These are phyloP conservation scores for Tricholaema leucomelas DNA, from an alignment of 2,113 vertebrate genomes.

Conservation along the genomic window DNA sequence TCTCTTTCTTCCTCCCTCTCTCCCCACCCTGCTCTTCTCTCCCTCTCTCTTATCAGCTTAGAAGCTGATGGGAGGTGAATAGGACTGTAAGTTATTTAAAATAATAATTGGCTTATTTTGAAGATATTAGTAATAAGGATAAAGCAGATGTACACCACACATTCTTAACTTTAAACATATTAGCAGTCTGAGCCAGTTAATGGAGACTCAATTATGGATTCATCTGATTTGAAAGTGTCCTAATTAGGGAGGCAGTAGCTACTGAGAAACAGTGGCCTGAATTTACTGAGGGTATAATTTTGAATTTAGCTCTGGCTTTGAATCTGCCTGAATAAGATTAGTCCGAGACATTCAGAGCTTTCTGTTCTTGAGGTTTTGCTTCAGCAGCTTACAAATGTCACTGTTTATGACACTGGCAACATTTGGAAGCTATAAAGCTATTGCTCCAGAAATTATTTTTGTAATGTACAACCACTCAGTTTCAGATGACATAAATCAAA, in stretches of 20 bases:
- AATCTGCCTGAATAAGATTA: conserved; percentile 27
- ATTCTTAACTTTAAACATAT: not conserved
- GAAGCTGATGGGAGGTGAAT: not conserved
- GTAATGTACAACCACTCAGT: conserved; percentile 2
- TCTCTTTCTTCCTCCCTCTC: not conserved
- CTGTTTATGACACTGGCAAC: conserved; percentile 52
- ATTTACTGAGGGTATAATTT: conserved; percentile 31
- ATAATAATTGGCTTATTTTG: conserved; percentile 41
- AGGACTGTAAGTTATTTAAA: conserved; percentile 14
- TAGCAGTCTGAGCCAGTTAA: not conserved
- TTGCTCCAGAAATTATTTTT: conserved; percentile 56
- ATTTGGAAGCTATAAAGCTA: conserved; percentile 43
- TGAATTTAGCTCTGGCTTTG: conserved; percentile 21
- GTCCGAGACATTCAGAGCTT: conserved; percentile 32
- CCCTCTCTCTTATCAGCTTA: not conserved
- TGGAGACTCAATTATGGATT: not conserved
- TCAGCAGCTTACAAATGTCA: conserved; percentile 49
- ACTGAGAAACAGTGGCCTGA: conserved; percentile 15
- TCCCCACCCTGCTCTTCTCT: not conserved
- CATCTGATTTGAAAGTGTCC: not conserved
- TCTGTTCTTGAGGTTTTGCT: conserved; percentile 36
- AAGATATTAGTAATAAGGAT: not conserved
- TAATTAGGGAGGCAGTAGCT: conserved; percentile 19
- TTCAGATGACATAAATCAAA: conserved; percentile 15
- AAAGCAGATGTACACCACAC: not conserved